phyloP scores from a whole-genome alignment of 1,140 invertebrate genomes.

The Danaus plexippus region DNA sequence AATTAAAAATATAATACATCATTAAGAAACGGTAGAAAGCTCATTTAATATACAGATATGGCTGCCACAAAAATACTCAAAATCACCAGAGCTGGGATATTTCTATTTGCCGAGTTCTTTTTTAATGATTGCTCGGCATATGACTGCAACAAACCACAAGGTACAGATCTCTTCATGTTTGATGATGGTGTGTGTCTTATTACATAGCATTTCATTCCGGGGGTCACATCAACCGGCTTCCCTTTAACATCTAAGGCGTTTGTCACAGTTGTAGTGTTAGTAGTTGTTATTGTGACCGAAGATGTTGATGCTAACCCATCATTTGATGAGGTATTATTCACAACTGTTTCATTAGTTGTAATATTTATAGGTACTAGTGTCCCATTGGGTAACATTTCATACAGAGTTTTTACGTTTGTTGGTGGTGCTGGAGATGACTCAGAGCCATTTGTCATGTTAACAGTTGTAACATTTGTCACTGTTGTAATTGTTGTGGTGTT shows the following conservation, averaged over 20 bases:
- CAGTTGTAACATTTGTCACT: constrained; percentile 48
- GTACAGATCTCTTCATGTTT: constrained; percentile 46
- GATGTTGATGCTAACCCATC: constrained; percentile 27
- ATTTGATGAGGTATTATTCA: constrained; percentile 18
- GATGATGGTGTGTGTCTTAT: constrained; percentile 39
- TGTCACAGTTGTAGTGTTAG: constrained; percentile 49
- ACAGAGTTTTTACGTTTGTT: constrained; percentile 24
- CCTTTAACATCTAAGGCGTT: constrained; percentile 59
- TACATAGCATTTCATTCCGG: constrained; percentile 57
- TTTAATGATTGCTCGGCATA: constrained; percentile 55
- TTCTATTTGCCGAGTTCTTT: constrained; percentile 41
- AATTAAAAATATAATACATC: background rate
- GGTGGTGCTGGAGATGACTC: constrained; percentile 8
- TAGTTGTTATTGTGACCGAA: constrained; percentile 47
- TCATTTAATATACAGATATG: constrained; percentile 28
- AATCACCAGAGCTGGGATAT: constrained; percentile 39
- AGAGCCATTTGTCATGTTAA: constrained; percentile 33
- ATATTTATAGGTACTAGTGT: constrained; percentile 47
- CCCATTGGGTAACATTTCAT: constrained; percentile 48
- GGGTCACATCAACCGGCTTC: constrained; percentile 51
- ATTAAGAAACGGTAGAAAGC: background rate
- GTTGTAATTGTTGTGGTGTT: constrained; percentile 44
- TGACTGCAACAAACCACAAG: constrained; percentile 50
- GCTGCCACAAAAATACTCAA: constrained; percentile 33
- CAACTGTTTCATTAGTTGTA: constrained; percentile 27